Percentiles rank a stretch among this genome's conserved stretches.
Conservation (phyloP, 2,113 vertebrate genomes). For the Percina caprodes region DNA sequence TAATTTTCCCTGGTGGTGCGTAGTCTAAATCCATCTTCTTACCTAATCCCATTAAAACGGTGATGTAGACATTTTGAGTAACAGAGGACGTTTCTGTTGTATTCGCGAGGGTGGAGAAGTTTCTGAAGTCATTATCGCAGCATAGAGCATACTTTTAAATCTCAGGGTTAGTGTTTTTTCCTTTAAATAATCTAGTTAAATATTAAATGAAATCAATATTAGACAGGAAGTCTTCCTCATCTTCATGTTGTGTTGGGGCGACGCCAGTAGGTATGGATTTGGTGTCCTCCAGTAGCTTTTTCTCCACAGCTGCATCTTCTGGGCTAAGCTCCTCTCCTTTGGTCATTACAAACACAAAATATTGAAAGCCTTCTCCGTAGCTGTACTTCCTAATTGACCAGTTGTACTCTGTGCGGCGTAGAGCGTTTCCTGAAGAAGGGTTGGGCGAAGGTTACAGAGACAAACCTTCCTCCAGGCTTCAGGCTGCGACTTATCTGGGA, state of each 20-base stretch:
- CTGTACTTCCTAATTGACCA: slow-evolving; percentile 88
- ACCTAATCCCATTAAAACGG: not conserved
- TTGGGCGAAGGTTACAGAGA: slow-evolving; percentile 91
- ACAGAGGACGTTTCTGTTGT: not conserved
- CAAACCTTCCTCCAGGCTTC: slow-evolving; percentile 87
- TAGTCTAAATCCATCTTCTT: not conserved
- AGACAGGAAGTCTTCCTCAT: slow-evolving; percentile 87
- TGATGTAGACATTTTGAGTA: not conserved
- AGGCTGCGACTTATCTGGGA: slow-evolving; percentile 90
- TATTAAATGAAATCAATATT: slow-evolving; percentile 80
- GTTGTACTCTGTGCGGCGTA: slow-evolving; percentile 87
- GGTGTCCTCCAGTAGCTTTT: slow-evolving; percentile 66
- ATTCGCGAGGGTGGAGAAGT: not conserved
- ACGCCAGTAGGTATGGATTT: not conserved
- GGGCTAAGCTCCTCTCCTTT: slow-evolving; percentile 88
- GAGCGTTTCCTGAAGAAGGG: slow-evolving; percentile 90
- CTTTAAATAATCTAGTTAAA: not conserved
- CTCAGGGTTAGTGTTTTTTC: not conserved
- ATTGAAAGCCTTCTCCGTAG: slow-evolving; percentile 89
- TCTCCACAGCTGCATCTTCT: slow-evolving; percentile 83
- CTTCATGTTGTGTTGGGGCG: slow-evolving; percentile 57
- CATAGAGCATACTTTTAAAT: not conserved
- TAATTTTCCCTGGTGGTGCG: not conserved
- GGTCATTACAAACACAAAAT: slow-evolving; percentile 90
- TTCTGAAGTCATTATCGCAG: not conserved